Conservation (phyloP, 2,888 invertebrate genomes). For the Pollenia labialis region DNA sequence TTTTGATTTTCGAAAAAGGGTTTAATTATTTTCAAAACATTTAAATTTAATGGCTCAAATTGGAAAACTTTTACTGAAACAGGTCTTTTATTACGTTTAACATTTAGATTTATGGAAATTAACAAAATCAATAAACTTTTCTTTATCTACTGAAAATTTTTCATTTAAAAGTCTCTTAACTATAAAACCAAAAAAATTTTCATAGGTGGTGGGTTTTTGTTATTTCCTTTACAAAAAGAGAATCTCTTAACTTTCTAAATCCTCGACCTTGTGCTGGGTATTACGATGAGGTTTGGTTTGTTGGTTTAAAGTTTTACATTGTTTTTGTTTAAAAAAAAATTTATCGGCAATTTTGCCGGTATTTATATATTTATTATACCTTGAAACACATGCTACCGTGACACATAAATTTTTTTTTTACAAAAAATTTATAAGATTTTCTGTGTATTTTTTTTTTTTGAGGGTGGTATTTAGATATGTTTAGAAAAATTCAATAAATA, state of each 20-base stretch:
- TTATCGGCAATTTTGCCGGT: slow-evolving; percentile 71
- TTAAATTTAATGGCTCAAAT: slow-evolving; percentile 71
- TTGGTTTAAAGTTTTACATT: slow-evolving; percentile 37
- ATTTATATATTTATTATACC: slow-evolving; percentile 61
- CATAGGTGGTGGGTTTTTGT: slow-evolving; percentile 43
- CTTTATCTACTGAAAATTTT: background rate
- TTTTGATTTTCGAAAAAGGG: slow-evolving; percentile 62
- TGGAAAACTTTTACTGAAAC: slow-evolving; percentile 9
- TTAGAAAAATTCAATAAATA: slow-evolving; percentile 50
- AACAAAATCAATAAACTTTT: slow-evolving; percentile 44
- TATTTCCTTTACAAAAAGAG: background rate
- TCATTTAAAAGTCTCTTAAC: background rate
- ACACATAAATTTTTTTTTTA: slow-evolving; percentile 66
- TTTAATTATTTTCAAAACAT: slow-evolving; percentile 77
- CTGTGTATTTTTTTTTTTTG: background rate
- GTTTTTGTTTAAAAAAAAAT: slow-evolving; percentile 47
- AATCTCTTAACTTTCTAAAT: slow-evolving; percentile 56
- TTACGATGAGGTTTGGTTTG: slow-evolving; percentile 47
- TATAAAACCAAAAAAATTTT: slow-evolving; percentile 5
- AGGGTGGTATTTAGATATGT: slow-evolving; percentile 4
- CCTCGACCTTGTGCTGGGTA: slow-evolving; percentile 58
- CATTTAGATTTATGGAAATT: slow-evolving; percentile 39
- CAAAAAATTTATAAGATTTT: slow-evolving; percentile 40
- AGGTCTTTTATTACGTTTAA: background rate
- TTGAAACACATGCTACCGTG: slow-evolving; percentile 71